Conservation (phyloP, 30 jellyfish, hydroid and myxozoan genomes). For the Mastigias papua region DNA sequence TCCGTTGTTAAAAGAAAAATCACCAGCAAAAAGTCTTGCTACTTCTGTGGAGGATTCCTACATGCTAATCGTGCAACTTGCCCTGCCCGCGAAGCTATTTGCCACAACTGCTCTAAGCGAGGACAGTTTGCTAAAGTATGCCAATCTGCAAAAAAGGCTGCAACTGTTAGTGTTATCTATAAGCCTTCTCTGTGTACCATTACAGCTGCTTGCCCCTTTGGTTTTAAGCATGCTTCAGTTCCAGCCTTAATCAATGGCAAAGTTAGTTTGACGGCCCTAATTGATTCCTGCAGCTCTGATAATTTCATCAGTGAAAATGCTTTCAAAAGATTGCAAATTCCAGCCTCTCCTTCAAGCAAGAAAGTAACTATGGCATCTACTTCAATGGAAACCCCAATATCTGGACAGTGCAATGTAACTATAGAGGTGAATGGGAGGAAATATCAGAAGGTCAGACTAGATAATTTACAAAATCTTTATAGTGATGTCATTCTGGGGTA, state of each 20-base stretch:
- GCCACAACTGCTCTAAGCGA: conserved; percentile 51
- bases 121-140: conserved; percentile 80
- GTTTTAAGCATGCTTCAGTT: conserved; percentile 62
- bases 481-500: conserved; percentile 67
- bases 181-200: conserved; percentile 46
- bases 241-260: conserved; percentile 14
- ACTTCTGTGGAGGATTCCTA: too few relatives aligned
- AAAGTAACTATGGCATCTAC: conserved; percentile 58
- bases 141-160: conserved; percentile 58
- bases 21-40: too few relatives aligned
- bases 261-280: conserved; percentile 17
- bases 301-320: conserved; percentile 41
- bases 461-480: conserved; percentile 41
- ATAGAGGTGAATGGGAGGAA: conserved; percentile 30
- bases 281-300: conserved; percentile 56
- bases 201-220: conserved; percentile 65
- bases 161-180: conserved; percentile 46
- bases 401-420: conserved; percentile 40
- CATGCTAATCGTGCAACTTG: conserved; percentile 51
- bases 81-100: conserved; percentile 48
- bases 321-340: conserved; percentile 36
- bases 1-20: too few relatives aligned
- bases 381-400: conserved; percentile 43
- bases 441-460: conserved; percentile 40
- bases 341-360: conserved; percentile 43